A percentile compares a stretch with the other conserved stretches of the same genome.
phyloP scores from a whole-genome alignment of 2,797 vertebrate genomes.

The Amniataba percoides region DNA sequence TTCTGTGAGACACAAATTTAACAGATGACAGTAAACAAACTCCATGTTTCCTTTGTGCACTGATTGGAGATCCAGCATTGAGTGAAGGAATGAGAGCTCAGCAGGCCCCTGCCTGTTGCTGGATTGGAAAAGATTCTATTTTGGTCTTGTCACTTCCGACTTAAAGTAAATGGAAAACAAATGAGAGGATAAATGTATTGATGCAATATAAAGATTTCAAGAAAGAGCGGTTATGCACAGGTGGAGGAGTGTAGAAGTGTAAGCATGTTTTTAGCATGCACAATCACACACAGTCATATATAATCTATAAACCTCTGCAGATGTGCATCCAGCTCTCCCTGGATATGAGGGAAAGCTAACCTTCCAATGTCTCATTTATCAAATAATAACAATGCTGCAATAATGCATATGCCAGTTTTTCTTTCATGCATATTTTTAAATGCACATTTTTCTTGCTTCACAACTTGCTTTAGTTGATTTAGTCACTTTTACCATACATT shows the following conservation, averaged over 20 bases:
- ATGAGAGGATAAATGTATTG: constrained; percentile 27
- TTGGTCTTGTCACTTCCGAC: constrained; percentile 55
- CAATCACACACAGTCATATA: too few relatives aligned
- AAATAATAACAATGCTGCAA: too few relatives aligned
- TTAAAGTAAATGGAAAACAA: constrained; percentile 50
- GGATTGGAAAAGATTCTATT: constrained; percentile 71
- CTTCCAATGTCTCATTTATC: neutral
- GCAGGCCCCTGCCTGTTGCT: constrained; percentile 60
- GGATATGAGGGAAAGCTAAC: neutral
- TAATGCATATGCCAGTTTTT: neutral
- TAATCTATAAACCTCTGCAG: neutral
- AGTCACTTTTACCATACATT: too few relatives aligned
- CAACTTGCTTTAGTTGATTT: neutral
- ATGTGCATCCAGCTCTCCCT: too few relatives aligned
- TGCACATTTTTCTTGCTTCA: neutral
- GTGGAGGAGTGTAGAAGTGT: neutral
- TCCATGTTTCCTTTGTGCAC: constrained; percentile 54
- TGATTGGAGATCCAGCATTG: constrained; percentile 29
- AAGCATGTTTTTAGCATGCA: neutral
- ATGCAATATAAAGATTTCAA: constrained; percentile 35
- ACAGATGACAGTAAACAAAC: constrained; percentile 37
- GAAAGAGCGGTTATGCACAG: constrained; percentile 33
- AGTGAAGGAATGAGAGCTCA: constrained; percentile 54
- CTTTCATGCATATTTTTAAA: neutral
- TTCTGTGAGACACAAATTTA: constrained; percentile 14